phyloP scores from a whole-genome alignment of 2,888 invertebrate species.

The Eristalis pertinax region DNA sequence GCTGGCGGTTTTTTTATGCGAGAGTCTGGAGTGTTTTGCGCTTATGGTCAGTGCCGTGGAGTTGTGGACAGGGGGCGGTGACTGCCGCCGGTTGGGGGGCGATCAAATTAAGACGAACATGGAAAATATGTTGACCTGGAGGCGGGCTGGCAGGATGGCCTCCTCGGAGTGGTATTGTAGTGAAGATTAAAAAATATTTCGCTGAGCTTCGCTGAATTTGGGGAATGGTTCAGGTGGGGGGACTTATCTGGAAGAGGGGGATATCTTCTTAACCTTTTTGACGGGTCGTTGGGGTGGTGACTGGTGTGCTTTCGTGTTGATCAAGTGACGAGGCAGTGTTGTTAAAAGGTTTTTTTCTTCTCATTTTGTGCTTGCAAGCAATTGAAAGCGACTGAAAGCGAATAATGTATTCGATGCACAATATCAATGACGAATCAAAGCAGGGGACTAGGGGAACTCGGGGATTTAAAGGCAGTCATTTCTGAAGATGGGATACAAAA shows the following conservation, averaged over 20 bases:
- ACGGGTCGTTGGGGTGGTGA: background rate
- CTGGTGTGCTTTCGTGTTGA: background rate
- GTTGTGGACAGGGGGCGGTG: slow-evolving; percentile 58
- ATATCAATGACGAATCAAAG: no score
- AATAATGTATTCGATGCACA: no score
- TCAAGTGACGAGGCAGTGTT: background rate
- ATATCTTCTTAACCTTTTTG: slow-evolving; percentile 20
- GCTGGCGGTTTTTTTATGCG: slow-evolving; percentile 17
- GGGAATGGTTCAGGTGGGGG: background rate
- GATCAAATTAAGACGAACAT: slow-evolving; percentile 67
- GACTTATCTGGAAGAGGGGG: background rate
- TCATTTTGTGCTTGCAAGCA: no score
- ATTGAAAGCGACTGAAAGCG: no score
- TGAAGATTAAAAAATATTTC: slow-evolving; percentile 41
- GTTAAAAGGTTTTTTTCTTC: background rate
- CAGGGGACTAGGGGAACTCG: no score
- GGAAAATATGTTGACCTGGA: slow-evolving; percentile 57
- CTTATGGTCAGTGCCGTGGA: slow-evolving; percentile 50
- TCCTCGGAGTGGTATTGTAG: background rate
- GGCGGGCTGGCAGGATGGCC: slow-evolving; percentile 13
- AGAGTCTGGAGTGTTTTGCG: slow-evolving; percentile 26
- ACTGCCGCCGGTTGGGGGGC: slow-evolving; percentile 36
- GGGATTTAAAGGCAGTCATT: no score
- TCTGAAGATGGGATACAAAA: no score
- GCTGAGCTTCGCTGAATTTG: slow-evolving; percentile 44